Conservation (phyloP, 2,888 invertebrate genomes). For the Heteropelma amictum region DNA sequence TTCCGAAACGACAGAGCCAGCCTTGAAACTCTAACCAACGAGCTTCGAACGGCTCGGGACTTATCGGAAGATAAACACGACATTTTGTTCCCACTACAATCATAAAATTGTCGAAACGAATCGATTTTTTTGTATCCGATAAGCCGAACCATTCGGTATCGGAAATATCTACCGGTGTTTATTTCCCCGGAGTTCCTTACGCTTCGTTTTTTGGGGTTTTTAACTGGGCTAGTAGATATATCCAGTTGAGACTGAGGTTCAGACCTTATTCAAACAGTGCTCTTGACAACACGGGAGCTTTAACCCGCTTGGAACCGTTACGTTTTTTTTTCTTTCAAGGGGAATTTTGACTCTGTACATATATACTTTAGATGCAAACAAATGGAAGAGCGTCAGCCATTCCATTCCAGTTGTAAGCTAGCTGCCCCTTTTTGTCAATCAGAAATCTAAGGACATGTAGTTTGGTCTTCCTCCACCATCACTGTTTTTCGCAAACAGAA, state of each 20-base stretch:
- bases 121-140: slow-evolving; percentile 24
- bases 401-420: too few relatives aligned
- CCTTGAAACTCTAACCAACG: not conserved
- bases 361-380: not conserved
- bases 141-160: slow-evolving; percentile 2
- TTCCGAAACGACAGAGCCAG: not conserved
- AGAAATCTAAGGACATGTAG: too few relatives aligned
- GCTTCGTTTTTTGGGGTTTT: too few relatives aligned
- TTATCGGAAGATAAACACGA: slow-evolving; percentile 24
- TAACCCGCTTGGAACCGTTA: not conserved
- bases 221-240: too few relatives aligned
- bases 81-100: slow-evolving; percentile 19
- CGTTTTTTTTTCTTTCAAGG: not conserved
- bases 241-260: not conserved
- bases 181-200: slow-evolving; percentile 5
- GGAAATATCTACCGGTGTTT: slow-evolving; percentile 5
- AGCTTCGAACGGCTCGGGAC: not conserved
- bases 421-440: too few relatives aligned
- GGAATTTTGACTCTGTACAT: slow-evolving; percentile 3
- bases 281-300: not conserved
- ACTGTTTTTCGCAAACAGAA: not conserved
- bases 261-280: slow-evolving; percentile 1
- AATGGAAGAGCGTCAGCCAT: not conserved
- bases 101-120: slow-evolving; percentile 18
- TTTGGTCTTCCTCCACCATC: too few relatives aligned